Evolutionary conservation across 2,113 vertebrate genomes (phyloP).

Genomic region (Gobio gobio): DNA sequence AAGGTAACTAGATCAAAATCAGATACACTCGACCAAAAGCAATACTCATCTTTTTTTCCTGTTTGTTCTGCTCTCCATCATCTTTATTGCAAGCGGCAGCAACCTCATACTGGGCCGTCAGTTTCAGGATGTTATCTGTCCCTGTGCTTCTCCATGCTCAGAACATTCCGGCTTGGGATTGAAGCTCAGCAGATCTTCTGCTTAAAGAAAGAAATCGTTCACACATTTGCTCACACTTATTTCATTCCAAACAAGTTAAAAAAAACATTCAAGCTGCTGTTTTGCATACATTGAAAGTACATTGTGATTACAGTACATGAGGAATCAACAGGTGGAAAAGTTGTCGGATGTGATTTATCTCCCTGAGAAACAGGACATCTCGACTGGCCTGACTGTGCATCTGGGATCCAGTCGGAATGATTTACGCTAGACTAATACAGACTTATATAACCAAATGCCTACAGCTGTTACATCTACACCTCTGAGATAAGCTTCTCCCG

Average conservation of each 20-base stretch:
- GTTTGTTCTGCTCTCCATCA: constrained; percentile 17
- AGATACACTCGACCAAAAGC: not conserved
- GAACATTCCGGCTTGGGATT: not conserved
- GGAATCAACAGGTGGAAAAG: not conserved
- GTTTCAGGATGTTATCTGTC: not conserved
- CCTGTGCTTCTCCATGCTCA: not conserved
- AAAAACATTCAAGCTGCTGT: not conserved
- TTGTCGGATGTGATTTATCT: not conserved
- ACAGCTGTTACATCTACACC: not conserved
- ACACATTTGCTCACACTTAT: not conserved
- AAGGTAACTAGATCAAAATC: constrained; percentile 15
- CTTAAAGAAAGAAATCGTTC: not conserved
- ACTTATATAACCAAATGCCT: not conserved
- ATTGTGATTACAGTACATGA: not conserved
- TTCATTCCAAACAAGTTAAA: not conserved
- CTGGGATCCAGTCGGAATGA: not conserved
- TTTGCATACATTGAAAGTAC: not conserved
- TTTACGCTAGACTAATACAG: not conserved
- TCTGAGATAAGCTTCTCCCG: not conserved
- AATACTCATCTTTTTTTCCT: not conserved
- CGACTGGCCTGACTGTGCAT: not conserved
- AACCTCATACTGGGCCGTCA: not conserved
- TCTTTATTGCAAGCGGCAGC: constrained; percentile 8
- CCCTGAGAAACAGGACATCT: not conserved
- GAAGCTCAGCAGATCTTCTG: not conserved